Base-by-base conservation (phyloP, 2,113 vertebrate species). In the Megalops atlanticus region DNA sequence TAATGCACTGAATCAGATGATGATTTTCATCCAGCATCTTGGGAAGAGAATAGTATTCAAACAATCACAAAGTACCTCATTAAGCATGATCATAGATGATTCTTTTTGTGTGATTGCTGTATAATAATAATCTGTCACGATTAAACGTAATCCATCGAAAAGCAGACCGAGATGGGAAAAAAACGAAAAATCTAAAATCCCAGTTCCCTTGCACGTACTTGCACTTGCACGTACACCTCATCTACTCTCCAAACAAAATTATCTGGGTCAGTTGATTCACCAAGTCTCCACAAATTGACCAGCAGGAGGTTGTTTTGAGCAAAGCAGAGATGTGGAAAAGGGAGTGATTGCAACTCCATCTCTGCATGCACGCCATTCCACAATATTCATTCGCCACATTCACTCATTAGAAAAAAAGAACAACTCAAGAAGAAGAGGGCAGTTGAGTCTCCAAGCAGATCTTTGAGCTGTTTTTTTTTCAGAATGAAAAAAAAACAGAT, bases 21-120 rank as follows among this genome's bases (percentile, higher is more conserved):
- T 98, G 95, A 85, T 99, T 99, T 93, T 99, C 97, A 86, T 99
- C 97, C 89, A 99, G 92, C 97, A 99, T 99, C 98, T 99, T 84
- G 76, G 49, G 27, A n/a, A 77, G 77, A 36, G 40, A 84, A 49
- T 88, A 71, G 68, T 78, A 45, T 21, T 38, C 21, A 73, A 73
- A 24, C 21, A 8, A 73, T 38, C 16, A 47, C 6, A 33, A 76
- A 47, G 27, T 3, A 31, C 14, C 24, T 33, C 47, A 4, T 49
- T 39, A 12, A 27, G 15, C 21, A 47, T 39, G 45, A 21, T 6
- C 74, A 45, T n/a, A 64, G 31, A 74, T n/a, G 8, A 11, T 5
- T n/a, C 2, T 18, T 58, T 7, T 58, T 21, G 58, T 31, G 24
- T 11, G n/a, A 5, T 31, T 64, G 58, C 24, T 24, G 58, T 11